These are phyloP conservation scores for Dendronephthya gigantea DNA, from an alignment of 64 coral and sea anemone species.

Conservation along the genomic window DNA sequence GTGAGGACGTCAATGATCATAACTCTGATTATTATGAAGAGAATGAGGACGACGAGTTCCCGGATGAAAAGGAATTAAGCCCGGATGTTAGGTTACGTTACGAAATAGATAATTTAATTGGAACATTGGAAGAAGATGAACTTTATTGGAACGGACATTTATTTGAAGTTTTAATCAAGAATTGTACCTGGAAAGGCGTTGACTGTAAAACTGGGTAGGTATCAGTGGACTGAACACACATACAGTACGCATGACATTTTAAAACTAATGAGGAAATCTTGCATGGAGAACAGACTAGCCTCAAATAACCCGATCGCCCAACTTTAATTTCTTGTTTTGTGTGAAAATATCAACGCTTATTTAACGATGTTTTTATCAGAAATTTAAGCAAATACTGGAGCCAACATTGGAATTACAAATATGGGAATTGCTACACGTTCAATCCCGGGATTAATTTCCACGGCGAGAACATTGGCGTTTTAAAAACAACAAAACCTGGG, in stretches of 20 bases:
- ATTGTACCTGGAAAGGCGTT: constrained; percentile 11
- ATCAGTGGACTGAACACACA: neutral
- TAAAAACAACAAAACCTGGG: neutral
- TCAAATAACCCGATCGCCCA: no score
- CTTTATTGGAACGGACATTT: neutral
- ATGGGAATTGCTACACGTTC: constrained; percentile 4
- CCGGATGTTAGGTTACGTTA: neutral
- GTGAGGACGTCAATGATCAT: neutral
- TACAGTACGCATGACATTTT: neutral
- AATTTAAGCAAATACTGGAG: constrained; percentile 3
- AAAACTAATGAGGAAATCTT: neutral
- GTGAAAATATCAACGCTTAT: neutral
- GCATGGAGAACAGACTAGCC: no score
- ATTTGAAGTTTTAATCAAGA: neutral
- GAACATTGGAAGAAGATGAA: neutral
- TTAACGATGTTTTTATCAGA: neutral
- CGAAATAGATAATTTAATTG: neutral
- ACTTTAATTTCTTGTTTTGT: neutral
- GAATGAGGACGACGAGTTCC: neutral
- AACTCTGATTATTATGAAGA: neutral
- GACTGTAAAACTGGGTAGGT: neutral
- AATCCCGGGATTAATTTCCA: neutral
- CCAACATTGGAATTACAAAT: neutral
- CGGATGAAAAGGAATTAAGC: neutral
- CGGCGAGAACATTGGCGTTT: neutral